Conservation (phyloP, 1,140 invertebrate genomes). For the Cotesia glomerata region DNA sequence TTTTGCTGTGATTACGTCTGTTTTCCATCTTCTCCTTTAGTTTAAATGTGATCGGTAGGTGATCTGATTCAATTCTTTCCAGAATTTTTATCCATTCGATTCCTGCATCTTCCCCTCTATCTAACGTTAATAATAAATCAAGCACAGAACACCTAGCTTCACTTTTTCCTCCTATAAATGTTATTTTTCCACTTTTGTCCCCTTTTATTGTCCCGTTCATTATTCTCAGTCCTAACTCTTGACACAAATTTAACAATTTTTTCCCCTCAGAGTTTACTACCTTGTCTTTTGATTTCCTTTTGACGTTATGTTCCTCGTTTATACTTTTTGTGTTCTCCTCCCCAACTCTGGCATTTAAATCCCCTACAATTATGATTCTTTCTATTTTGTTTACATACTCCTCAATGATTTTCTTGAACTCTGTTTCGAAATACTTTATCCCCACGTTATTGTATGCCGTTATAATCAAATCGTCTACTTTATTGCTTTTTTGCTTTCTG, state of each 20-base stretch:
- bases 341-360: constrained; percentile 29
- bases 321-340: not conserved
- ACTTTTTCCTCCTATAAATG: not conserved
- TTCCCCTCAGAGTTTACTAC: constrained; percentile 14
- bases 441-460: no score
- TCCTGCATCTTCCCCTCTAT: not conserved
- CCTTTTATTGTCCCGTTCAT: not conserved
- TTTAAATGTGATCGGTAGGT: not conserved
- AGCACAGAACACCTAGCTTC: not conserved
- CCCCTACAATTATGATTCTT: not conserved
- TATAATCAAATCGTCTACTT: no score
- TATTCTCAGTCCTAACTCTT: not conserved
- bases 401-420: no score
- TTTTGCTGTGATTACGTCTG: not conserved
- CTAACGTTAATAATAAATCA: not conserved
- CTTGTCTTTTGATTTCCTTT: constrained; percentile 20
- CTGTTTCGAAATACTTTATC: no score
- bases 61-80: constrained; percentile 12
- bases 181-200: constrained; percentile 4
- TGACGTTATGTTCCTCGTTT: no score
- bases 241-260: constrained; percentile 16
- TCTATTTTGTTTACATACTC: no score
- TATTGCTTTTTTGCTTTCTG: no score
- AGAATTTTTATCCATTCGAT: not conserved
- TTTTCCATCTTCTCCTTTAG: no score